Conservation (phyloP, 2,888 invertebrate species). For the Trichogramma dendrolimi region DNA sequence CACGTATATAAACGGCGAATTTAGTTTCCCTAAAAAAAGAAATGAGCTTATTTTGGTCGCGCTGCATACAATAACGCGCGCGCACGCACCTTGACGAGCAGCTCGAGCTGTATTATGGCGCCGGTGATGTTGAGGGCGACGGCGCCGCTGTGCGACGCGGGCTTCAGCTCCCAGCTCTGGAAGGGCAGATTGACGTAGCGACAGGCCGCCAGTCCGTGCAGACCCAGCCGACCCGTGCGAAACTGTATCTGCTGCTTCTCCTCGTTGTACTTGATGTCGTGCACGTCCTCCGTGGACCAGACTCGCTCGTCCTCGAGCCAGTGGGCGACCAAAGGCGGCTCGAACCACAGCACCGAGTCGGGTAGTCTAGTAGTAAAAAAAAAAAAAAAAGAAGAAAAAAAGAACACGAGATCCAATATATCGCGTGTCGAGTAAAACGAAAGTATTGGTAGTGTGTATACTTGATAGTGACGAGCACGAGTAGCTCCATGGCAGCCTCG, state of each 20-base stretch:
- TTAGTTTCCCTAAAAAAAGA: not conserved
- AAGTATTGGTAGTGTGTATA: conserved; percentile 45
- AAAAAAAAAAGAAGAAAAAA: not conserved
- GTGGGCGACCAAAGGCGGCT: conserved; percentile 71
- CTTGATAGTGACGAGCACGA: conserved; percentile 69
- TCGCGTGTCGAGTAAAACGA: not conserved
- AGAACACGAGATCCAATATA: not conserved
- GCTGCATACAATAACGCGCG: not conserved
- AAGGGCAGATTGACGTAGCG: conserved; percentile 78
- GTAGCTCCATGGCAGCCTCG: conserved; percentile 69
- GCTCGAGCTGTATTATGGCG: conserved; percentile 58
- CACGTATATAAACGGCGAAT: no score
- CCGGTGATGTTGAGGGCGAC: conserved; percentile 56
- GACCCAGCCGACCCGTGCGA: conserved; percentile 65
- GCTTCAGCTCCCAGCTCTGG: conserved; percentile 81
- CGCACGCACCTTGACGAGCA: conserved; percentile 51
- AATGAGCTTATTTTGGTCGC: not conserved
- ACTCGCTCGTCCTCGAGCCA: conserved; percentile 60
- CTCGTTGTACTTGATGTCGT: conserved; percentile 79
- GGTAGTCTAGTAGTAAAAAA: conserved; percentile 56
- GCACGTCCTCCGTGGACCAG: conserved; percentile 71
- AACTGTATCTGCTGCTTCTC: conserved; percentile 76
- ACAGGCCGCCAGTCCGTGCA: conserved; percentile 65
- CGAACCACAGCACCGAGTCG: conserved; percentile 70
- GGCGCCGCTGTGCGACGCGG: conserved; percentile 56